Evolutionary conservation across 2,797 vertebrate species (phyloP), one percentile per base, ranked within the genome.

Genomic region (Protosalanx chinensis): DNA sequence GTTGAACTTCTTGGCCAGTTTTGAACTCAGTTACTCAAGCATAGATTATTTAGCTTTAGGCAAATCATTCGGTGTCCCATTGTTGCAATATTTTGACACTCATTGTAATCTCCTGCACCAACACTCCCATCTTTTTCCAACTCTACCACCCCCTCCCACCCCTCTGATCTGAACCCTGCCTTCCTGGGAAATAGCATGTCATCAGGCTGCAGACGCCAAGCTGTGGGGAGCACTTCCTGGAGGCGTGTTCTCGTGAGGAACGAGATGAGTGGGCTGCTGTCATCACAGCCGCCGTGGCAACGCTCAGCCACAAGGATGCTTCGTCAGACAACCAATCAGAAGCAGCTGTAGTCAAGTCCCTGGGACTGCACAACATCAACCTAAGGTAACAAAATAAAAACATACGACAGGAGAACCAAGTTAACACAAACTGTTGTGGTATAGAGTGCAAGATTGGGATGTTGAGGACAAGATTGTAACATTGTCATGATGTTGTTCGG

Each of bases 201-300:
- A 90, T 98, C 71, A 97, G 93, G 82, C 88, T 98, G 70, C 92
- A 87, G 86, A 95, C 95, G 16, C 91, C 85, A 68, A 93, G 88
- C 12, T 91, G 92, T 4, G 93, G 91, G 27, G 93, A 95, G 64
- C 94, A 97, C 77, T 97, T 95, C 74, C 87, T 98, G 79, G 96
- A 98, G 88, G 94, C 95, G 64, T 96, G 95, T 81, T 97, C 94
- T 51, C 91, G 96, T 60, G 96, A 97, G 81, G 93, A 97, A 78
- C 88, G 97, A 49, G 97, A 98, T 0, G 89, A 93, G 37, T 98
- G 97, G 97, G 96, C 96, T 6, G 87, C 88, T 13, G 93, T 93
- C 83, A 96, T 98, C 83, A 90, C 85, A 0, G 90, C 91, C 0
- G 94, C 91, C 0, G 91, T 91, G 71, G 88, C 93, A 4, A 93